These are phyloP conservation scores for Calameuta pallipes DNA, from an alignment of 2,888 invertebrate species.

Conservation along the genomic window DNA sequence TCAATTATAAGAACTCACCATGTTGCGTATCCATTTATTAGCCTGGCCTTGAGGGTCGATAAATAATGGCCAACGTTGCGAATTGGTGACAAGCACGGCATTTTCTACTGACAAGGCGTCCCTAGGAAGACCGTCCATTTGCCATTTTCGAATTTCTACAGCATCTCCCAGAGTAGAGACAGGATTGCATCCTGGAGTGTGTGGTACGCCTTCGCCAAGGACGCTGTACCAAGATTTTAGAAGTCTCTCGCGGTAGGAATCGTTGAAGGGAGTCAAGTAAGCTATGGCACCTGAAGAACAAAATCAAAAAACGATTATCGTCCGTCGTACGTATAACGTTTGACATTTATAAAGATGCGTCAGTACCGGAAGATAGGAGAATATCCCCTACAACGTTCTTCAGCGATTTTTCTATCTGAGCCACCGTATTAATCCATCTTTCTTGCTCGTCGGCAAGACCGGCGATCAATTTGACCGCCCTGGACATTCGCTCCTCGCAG, in stretches of 20 bases:
- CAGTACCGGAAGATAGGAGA: constrained; percentile 72
- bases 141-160: constrained; percentile 83
- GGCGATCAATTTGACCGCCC: constrained; percentile 77
- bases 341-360: background rate
- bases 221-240: constrained; percentile 71
- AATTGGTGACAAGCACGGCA: constrained; percentile 85
- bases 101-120: constrained; percentile 90
- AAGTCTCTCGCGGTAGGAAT: constrained; percentile 72
- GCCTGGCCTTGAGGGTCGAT: constrained; percentile 95
- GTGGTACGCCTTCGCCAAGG: constrained; percentile 71
- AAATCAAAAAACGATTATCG: constrained; percentile 35
- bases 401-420: constrained; percentile 69
- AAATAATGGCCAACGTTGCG: constrained; percentile 88
- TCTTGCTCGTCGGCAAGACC: constrained; percentile 78
- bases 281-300: constrained; percentile 75
- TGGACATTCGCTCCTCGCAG: constrained; percentile 81
- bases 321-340: background rate
- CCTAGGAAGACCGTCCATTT: constrained; percentile 85
- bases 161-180: constrained; percentile 79
- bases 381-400: constrained; percentile 79
- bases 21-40: constrained; percentile 90
- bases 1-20: constrained; percentile 70
- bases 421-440: constrained; percentile 79
- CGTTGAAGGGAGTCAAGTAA: constrained; percentile 83
- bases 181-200: constrained; percentile 76